phyloP scores from a whole-genome alignment of 2,113 vertebrate genomes.

The Gobio gobio region DNA sequence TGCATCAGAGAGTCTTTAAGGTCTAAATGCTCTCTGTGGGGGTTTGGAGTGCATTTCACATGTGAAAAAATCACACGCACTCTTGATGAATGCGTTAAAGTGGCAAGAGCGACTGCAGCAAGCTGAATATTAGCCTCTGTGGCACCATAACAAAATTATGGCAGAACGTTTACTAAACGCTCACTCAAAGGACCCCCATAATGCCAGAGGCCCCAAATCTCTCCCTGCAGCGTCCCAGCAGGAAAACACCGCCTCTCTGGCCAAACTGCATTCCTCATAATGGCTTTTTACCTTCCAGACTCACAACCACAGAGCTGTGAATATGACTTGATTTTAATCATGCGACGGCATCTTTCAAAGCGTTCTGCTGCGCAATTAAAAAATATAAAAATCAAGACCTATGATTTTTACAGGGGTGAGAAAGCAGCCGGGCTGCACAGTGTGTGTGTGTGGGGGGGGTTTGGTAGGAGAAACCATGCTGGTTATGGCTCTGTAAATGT shows the following conservation, averaged over 20 bases:
- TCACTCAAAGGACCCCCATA: constrained; percentile 85
- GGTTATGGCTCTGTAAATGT: constrained; percentile 57
- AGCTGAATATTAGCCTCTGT: constrained; percentile 83
- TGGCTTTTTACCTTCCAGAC: constrained; percentile 70
- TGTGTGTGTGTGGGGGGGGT: constrained; percentile 10
- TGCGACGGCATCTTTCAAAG: constrained; percentile 36
- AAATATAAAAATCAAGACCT: constrained; percentile 50
- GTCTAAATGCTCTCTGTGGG: constrained; percentile 7
- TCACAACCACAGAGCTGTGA: constrained; percentile 27
- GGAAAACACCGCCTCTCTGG: constrained; percentile 85
- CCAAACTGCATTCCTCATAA: constrained; percentile 86
- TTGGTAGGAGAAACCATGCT: constrained; percentile 51
- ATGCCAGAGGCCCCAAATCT: constrained; percentile 82
- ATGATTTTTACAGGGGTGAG: constrained; percentile 51
- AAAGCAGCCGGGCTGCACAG: constrained; percentile 43
- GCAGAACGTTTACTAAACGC: constrained; percentile 78
- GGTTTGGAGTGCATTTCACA: constrained; percentile 67
- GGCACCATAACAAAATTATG: constrained; percentile 79
- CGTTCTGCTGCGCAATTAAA: constrained; percentile 49
- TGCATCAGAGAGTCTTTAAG: constrained; percentile 40
- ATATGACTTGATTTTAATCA: constrained; percentile 51
- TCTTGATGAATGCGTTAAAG: constrained; percentile 83
- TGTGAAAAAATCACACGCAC: constrained; percentile 73
- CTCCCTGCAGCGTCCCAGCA: constrained; percentile 80
- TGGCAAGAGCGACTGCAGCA: constrained; percentile 71